phyloP scores from a whole-genome alignment of 1,140 invertebrate species.

The Tribolium castaneum region DNA sequence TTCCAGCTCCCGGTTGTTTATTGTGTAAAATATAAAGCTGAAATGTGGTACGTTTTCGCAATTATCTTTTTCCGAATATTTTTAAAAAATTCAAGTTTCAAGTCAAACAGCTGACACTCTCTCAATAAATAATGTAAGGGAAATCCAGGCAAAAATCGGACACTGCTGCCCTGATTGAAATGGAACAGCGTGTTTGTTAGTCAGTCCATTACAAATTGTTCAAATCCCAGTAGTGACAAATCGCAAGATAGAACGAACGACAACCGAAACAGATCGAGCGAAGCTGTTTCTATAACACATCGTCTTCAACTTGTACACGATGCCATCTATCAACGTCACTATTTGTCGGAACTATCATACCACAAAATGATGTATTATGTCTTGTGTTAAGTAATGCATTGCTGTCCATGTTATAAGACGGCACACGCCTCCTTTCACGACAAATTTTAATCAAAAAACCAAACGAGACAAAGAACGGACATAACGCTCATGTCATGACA shows the following conservation, averaged over 20 bases:
- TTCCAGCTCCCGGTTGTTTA: background rate
- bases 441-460: conserved; percentile 22
- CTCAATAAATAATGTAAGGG: conserved; percentile 9
- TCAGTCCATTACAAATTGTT: conserved; percentile 7
- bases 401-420: background rate
- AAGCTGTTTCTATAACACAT: background rate
- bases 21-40: background rate
- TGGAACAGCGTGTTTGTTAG: background rate
- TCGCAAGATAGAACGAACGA: conserved; percentile 9
- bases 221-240: conserved; percentile 26
- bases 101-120: no score
- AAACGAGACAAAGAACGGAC: background rate
- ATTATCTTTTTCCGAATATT: background rate
- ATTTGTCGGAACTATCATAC: conserved; percentile 35
- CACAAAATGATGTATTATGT: conserved; percentile 29
- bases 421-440: conserved; percentile 26
- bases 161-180: background rate
- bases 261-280: conserved; percentile 16
- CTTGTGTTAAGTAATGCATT: conserved; percentile 32
- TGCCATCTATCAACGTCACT: conserved; percentile 29
- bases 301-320: conserved; percentile 11
- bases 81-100: conserved; percentile 15
- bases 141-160: background rate
- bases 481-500: background rate
- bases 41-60: background rate